Conservation (phyloP, 2,888 invertebrate genomes). For the Mythimna ferrago region DNA sequence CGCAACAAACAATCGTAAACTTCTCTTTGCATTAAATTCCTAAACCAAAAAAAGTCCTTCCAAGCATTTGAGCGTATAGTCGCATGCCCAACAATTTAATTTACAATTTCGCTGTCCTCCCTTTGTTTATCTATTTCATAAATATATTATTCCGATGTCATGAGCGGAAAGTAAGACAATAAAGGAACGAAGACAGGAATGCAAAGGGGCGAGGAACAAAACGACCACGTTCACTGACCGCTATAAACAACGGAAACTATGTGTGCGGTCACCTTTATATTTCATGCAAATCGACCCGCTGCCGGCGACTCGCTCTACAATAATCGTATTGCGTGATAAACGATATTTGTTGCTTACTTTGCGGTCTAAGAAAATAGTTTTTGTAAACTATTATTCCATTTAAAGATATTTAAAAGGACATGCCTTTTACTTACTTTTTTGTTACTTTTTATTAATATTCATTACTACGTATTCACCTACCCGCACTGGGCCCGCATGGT, state of each 20-base stretch:
- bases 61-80: constrained; percentile 51
- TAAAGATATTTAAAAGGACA: constrained; percentile 32
- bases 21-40: constrained; percentile 47
- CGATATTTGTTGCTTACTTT: constrained; percentile 65
- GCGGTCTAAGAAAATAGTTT: constrained; percentile 52
- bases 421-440: too few species aligned
- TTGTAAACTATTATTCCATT: constrained; percentile 33
- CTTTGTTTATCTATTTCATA: constrained; percentile 78
- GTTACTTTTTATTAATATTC: constrained; percentile 26
- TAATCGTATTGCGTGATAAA: constrained; percentile 79
- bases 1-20: constrained; percentile 34
- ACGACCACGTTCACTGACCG: constrained; percentile 83
- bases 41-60: constrained; percentile 37
- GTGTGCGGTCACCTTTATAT: constrained; percentile 89
- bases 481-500: too few species aligned
- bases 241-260: constrained; percentile 89
- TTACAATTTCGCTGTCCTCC: constrained; percentile 62
- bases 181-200: constrained; percentile 88
- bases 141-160: constrained; percentile 83
- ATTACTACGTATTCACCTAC: too few species aligned
- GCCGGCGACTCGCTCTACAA: constrained; percentile 73
- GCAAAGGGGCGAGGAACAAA: constrained; percentile 82
- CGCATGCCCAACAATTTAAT: constrained; percentile 59
- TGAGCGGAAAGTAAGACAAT: constrained; percentile 89
- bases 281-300: constrained; percentile 87